Evolutionary conservation across 2,113 vertebrate species (phyloP).

Genomic region (Dasyprocta punctata): DNA sequence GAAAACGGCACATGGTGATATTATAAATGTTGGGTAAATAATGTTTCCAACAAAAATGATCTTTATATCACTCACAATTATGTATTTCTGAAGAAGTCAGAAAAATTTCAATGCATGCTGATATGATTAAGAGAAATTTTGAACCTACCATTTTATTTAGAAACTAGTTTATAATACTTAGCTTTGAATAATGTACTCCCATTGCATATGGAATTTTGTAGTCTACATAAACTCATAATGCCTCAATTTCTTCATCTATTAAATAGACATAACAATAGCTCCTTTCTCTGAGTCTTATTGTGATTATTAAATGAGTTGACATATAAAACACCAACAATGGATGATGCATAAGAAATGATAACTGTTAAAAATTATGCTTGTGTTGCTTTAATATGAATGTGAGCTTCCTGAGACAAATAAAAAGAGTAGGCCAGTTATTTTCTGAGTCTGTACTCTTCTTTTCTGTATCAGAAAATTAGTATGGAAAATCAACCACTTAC

Average conservation of each 20-base stretch:
- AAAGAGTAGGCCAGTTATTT: neutral
- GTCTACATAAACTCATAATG: neutral
- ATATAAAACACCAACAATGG: neutral
- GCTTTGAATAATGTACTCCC: neutral
- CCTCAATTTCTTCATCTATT: neutral
- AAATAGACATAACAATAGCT: neutral
- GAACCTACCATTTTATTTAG: neutral
- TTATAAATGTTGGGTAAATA: neutral
- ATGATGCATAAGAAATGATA: neutral
- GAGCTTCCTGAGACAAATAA: neutral
- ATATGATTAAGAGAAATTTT: neutral
- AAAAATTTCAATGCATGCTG: neutral
- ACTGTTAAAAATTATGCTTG: neutral
- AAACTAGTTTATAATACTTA: neutral
- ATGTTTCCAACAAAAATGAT: neutral
- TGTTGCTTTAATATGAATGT: neutral
- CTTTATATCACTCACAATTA: neutral
- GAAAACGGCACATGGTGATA: neutral
- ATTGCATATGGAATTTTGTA: neutral
- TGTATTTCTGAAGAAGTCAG: neutral
- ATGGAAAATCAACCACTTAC: neutral
- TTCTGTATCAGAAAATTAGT: neutral
- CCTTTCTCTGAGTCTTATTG: neutral
- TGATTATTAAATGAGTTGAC: neutral
- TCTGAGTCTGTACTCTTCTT: neutral